These are phyloP conservation scores for Drosophila quasianomalipes DNA, from an alignment of 2,888 invertebrate genomes.

Conservation along the genomic window DNA sequence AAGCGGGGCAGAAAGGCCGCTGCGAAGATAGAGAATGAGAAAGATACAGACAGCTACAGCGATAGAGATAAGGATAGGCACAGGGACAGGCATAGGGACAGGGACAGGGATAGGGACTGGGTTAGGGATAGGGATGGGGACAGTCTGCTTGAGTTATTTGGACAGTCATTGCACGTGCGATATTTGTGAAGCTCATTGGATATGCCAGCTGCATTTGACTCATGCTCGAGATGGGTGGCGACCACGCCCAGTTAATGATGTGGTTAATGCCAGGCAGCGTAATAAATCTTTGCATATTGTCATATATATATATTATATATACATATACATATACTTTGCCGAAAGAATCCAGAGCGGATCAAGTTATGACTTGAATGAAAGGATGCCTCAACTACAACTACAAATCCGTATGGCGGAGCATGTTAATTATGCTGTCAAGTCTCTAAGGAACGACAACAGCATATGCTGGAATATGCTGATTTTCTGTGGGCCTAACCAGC, in stretches of 20 bases:
- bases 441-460: constrained; percentile 9
- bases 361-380: neutral
- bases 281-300: constrained; percentile 49
- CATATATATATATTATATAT: constrained; percentile 13
- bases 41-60: neutral
- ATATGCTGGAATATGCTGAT: constrained; percentile 43
- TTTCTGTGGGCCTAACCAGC: neutral
- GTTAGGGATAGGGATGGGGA: neutral
- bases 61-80: neutral
- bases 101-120: neutral
- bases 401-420: constrained; percentile 16
- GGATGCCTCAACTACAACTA: neutral
- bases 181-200: constrained; percentile 34
- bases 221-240: neutral
- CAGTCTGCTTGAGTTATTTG: constrained; percentile 3
- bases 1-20: neutral
- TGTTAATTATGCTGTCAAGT: constrained; percentile 59
- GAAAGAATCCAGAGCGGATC: neutral
- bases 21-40: neutral
- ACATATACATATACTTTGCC: neutral
- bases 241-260: constrained; percentile 53
- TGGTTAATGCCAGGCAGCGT: constrained; percentile 39
- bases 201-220: constrained; percentile 34
- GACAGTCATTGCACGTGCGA: constrained; percentile 49
- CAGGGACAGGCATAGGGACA: neutral